Evolutionary conservation across 2,888 invertebrate genomes (phyloP).

Genomic region (Machimus rusticus): DNA sequence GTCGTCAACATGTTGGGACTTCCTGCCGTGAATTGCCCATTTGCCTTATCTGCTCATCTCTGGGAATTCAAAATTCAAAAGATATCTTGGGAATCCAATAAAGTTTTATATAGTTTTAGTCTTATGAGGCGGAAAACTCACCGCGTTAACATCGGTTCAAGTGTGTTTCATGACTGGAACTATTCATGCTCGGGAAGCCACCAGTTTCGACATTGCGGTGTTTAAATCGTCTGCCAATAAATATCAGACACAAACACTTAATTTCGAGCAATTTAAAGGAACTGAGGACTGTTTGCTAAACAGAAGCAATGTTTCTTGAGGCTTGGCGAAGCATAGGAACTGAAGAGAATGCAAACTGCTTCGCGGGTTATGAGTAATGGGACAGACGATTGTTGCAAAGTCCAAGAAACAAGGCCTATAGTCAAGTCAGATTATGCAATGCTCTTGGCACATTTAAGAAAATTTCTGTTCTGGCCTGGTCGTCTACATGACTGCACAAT

Average conservation of each 20-base stretch:
- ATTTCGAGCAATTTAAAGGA: background rate
- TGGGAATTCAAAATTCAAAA: background rate
- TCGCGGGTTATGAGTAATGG: slow-evolving; percentile 1
- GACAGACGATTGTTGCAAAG: background rate
- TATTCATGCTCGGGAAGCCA: background rate
- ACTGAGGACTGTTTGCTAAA: background rate
- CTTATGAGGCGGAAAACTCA: background rate
- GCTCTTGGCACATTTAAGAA: slow-evolving; percentile 12
- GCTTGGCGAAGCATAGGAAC: background rate
- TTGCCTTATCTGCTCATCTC: background rate
- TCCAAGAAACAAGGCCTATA: slow-evolving; percentile 15
- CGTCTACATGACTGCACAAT: background rate
- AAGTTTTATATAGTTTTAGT: background rate
- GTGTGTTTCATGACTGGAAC: background rate
- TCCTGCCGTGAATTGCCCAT: background rate
- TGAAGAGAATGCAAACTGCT: background rate
- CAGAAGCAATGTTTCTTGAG: background rate
- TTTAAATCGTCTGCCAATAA: background rate
- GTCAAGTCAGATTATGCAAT: background rate
- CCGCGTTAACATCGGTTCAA: background rate
- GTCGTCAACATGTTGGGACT: background rate
- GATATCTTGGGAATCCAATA: background rate
- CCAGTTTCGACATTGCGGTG: background rate
- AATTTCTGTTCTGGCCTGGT: background rate
- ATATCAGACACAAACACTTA: background rate